These are phyloP conservation scores for Cecidostiba fungosa DNA, from an alignment of 2,888 invertebrate genomes.

Conservation along the genomic window DNA sequence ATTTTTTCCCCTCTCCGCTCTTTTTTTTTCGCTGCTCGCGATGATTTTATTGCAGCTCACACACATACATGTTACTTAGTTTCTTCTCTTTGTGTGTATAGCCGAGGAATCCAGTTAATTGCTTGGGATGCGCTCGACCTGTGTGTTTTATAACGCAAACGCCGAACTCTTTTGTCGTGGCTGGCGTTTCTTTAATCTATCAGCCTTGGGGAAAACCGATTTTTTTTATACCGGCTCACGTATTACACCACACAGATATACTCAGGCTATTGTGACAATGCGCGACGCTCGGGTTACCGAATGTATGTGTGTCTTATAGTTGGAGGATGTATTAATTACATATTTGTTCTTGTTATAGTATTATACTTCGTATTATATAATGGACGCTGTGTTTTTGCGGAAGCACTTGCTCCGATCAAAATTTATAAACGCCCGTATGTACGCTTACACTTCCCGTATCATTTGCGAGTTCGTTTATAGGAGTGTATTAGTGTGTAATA, in stretches of 20 bases:
- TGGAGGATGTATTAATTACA: constrained; percentile 15
- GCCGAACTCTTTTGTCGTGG: constrained; percentile 29
- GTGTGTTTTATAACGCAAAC: constrained; percentile 3
- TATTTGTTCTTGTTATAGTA: not conserved
- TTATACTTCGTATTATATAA: too few relatives aligned
- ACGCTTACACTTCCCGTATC: too few relatives aligned
- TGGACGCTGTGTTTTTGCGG: not conserved
- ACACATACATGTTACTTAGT: not conserved
- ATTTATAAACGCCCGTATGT: not conserved
- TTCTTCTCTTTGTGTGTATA: not conserved
- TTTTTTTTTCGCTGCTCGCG: not conserved
- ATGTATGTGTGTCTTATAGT: not conserved
- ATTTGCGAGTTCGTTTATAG: not conserved
- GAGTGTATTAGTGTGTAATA: not conserved
- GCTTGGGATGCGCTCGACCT: not conserved
- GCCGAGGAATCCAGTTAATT: constrained; percentile 8
- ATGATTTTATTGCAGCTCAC: not conserved
- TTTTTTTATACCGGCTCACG: constrained; percentile 33
- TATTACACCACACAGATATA: not conserved
- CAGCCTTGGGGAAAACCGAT: constrained; percentile 60
- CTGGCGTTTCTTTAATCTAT: constrained; percentile 25
- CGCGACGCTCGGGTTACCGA: not conserved
- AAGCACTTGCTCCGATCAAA: not conserved
- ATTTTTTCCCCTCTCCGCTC: constrained; percentile 1
- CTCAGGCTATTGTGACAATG: constrained; percentile 25